Evolutionary conservation across 1,140 invertebrate species (phyloP).

Genomic region (Ruditapes philippinarum): DNA sequence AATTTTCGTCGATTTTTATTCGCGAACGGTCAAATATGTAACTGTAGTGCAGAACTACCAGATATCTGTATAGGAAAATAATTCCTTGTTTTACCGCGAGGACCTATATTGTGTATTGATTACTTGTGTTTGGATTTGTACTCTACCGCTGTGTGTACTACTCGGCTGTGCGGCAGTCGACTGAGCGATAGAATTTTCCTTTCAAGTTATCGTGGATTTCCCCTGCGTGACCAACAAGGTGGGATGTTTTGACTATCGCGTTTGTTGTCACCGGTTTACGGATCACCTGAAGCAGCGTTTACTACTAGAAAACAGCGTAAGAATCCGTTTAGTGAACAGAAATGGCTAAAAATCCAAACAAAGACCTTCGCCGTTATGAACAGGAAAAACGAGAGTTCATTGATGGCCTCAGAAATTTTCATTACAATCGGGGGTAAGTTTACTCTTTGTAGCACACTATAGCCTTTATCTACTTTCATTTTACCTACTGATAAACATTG

Average conservation of each 20-base stretch:
- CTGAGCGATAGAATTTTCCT: conserved; percentile 77
- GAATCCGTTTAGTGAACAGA: conserved; percentile 72
- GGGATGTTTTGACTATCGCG: conserved; percentile 79
- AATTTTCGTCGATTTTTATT: conserved; percentile 79
- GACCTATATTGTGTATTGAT: conserved; percentile 72
- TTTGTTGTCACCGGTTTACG: conserved; percentile 73
- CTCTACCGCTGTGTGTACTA: conserved; percentile 61
- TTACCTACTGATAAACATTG: not conserved
- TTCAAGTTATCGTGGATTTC: conserved; percentile 83
- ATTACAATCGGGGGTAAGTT: conserved; percentile 93
- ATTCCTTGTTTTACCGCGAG: conserved; percentile 67
- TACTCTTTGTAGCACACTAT: conserved; percentile 36
- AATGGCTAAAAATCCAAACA: conserved; percentile 91
- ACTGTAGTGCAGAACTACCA: conserved; percentile 70
- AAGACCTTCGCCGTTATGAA: conserved; percentile 91
- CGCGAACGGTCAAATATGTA: conserved; percentile 82
- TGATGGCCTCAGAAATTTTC: conserved; percentile 93
- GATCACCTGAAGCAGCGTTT: conserved; percentile 64
- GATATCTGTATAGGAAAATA: conserved; percentile 64
- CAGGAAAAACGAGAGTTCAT: conserved; percentile 92
- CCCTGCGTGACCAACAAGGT: conserved; percentile 80
- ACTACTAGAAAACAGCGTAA: conserved; percentile 62
- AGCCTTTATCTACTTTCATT: conserved; percentile 42
- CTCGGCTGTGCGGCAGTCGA: conserved; percentile 75
- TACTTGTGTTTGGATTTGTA: conserved; percentile 66